Evolutionary conservation across 2,113 vertebrate species (phyloP), one percentile per base, ranked within the genome.

Genomic region (Tachuris rubrigastra): DNA sequence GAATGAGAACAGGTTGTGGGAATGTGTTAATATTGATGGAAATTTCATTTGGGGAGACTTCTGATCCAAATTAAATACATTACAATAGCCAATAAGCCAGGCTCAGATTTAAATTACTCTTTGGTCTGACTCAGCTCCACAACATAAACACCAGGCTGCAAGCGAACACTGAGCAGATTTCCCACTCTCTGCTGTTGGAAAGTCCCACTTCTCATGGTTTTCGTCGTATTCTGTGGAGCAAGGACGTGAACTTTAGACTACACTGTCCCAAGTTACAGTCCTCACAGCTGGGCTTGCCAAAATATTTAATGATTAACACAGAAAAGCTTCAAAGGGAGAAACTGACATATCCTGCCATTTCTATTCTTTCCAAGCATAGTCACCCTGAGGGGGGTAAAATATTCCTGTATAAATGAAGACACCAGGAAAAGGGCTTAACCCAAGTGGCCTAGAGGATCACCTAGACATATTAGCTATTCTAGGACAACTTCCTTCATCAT

Each of bases 241-340:
- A 90, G 33, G 30, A 66, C 37, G 20, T 80, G 39, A 76, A 44
- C 30, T 5, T 77, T 55, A 59, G 30, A 37, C 83, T 60, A 24
- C 19, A 87, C 22, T 16, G 1, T 31, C 50, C 17, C 20, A 52
- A 20, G 21, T 67, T 93, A 60, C 18, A 83, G 44, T 39, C 42
- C 18, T 84, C 39, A 63, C 0, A 3, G 19, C 10, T 41, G 17
- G 12, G 11, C 33, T 89, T 87, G 46, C 30, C 24, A 73, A 84
- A 93, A 47, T 77, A 59, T 28, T 55, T 62, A 83, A 39, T 74
- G 21, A 84, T 44, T 81, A 60, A 25, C 30, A 37, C 0, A 3
- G 35, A 68, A 90, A 80, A 81, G 1, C 13, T 78, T 89, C 42
- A 84, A 87, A 95, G 44, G 21, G n/a, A 90, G 52, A 84, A 89